Evolutionary conservation across 1,140 invertebrate species (phyloP).

Genomic region (Pemphigus obesinymphae): DNA sequence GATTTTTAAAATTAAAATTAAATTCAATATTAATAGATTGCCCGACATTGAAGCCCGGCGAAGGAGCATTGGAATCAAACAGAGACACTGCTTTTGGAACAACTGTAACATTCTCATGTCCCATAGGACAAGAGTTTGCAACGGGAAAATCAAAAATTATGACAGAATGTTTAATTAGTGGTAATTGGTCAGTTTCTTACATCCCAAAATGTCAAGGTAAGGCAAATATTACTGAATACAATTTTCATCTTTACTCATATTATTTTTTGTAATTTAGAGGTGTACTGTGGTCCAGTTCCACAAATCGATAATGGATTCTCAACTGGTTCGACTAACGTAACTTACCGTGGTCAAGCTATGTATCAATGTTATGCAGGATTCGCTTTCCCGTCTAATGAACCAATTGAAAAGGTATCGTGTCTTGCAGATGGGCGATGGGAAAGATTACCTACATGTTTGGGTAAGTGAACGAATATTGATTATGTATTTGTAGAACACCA

Average conservation of each 20-base stretch:
- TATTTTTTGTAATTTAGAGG: conserved; percentile 59
- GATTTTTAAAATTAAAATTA: neutral
- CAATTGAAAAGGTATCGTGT: conserved; percentile 85
- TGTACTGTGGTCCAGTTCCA: conserved; percentile 94
- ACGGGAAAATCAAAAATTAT: conserved; percentile 79
- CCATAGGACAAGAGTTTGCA: conserved; percentile 89
- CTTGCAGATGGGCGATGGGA: conserved; percentile 85
- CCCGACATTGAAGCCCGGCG: conserved; percentile 74
- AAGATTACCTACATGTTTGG: conserved; percentile 80
- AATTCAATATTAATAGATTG: conserved; percentile 75
- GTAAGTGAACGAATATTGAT: conserved; percentile 52
- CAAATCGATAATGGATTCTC: conserved; percentile 97
- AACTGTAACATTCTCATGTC: conserved; percentile 82
- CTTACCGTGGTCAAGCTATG: conserved; percentile 84
- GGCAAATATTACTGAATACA: neutral
- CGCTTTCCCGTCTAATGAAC: conserved; percentile 79
- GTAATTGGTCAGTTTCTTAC: conserved; percentile 87
- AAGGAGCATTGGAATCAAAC: conserved; percentile 81
- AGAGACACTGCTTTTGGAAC: conserved; percentile 90
- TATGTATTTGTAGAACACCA: neutral
- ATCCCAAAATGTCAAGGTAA: conserved; percentile 89
- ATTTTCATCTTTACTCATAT: neutral
- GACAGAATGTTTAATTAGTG: conserved; percentile 80
- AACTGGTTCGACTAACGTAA: conserved; percentile 90
- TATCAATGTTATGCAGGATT: conserved; percentile 97